A percentile compares a stretch with the other conserved stretches of the same genome.
Evolutionary conservation across 2,888 invertebrate genomes (phyloP).

Genomic region (Lasioglossum leucozonium): DNA sequence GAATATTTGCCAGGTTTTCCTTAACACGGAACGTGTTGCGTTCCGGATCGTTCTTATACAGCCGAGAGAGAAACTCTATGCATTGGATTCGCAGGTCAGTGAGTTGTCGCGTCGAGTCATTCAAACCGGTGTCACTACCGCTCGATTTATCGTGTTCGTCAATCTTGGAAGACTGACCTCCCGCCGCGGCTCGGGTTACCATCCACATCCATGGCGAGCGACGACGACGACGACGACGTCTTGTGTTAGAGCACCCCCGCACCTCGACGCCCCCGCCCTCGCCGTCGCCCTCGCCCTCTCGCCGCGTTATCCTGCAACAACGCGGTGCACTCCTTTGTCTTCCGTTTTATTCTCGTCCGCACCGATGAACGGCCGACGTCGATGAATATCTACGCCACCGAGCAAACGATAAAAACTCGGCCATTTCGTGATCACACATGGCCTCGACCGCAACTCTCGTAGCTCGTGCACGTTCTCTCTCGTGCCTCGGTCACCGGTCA

Average conservation of each 20-base stretch:
- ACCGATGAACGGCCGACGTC: constrained; percentile 54
- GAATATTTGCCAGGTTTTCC: constrained; percentile 48
- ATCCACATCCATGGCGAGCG: constrained; percentile 54
- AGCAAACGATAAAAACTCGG: constrained; percentile 58
- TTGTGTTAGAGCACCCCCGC: constrained; percentile 21
- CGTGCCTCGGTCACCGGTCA: not conserved
- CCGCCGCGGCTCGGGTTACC: constrained; percentile 82
- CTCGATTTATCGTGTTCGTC: constrained; percentile 83
- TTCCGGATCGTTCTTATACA: constrained; percentile 29
- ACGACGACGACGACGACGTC: constrained; percentile 28
- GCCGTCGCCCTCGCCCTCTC: constrained; percentile 6
- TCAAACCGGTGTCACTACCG: constrained; percentile 78
- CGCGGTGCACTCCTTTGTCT: constrained; percentile 71
- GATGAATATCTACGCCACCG: constrained; percentile 62
- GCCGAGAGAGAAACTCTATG: constrained; percentile 76
- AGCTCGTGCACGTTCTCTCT: not conserved
- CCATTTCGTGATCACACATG: constrained; percentile 38
- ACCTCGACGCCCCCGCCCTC: constrained; percentile 6
- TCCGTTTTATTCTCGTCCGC: constrained; percentile 68
- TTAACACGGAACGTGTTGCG: constrained; percentile 27
- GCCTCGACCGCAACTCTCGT: constrained; percentile 30
- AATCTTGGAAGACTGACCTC: constrained; percentile 83
- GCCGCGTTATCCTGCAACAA: constrained; percentile 42
- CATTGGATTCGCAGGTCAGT: constrained; percentile 85
- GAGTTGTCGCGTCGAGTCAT: constrained; percentile 82